Evolutionary conservation across 2,113 vertebrate species (phyloP).

Genomic region (Typhlomys cinereus): DNA sequence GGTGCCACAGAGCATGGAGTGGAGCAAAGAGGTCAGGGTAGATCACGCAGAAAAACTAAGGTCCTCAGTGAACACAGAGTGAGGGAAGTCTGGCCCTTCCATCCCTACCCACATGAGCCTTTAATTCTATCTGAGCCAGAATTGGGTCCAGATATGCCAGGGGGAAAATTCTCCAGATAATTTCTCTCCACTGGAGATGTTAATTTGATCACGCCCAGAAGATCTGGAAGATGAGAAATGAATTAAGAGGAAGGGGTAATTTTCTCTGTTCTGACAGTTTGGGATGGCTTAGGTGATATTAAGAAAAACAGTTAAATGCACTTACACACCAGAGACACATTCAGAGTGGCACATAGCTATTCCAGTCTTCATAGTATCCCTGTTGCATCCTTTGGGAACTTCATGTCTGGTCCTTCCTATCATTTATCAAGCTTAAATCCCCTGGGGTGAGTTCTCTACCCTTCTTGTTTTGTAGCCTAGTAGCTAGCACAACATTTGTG

Average conservation of each 20-base stretch:
- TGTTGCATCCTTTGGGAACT: background rate
- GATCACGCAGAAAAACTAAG: background rate
- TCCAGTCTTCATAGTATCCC: background rate
- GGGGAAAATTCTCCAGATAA: background rate
- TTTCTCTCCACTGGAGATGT: background rate
- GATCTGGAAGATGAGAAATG: background rate
- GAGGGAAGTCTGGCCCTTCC: background rate
- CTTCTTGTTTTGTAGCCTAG: background rate
- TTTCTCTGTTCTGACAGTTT: background rate
- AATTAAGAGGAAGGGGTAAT: background rate
- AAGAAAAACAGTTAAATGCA: background rate
- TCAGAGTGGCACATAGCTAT: background rate
- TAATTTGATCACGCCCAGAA: background rate
- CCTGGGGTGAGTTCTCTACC: background rate
- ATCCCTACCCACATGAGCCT: background rate
- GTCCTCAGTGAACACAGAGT: background rate
- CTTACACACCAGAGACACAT: background rate
- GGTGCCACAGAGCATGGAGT: background rate
- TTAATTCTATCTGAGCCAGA: background rate
- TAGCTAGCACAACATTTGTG: too few relatives aligned
- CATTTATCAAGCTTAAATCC: background rate
- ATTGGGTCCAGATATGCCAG: rapidly evolving
- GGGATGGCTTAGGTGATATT: background rate
- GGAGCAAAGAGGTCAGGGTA: too few relatives aligned
- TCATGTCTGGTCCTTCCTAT: background rate